phyloP scores from a whole-genome alignment of 2,797 vertebrate genomes.

The Melanogrammus aeglefinus region DNA sequence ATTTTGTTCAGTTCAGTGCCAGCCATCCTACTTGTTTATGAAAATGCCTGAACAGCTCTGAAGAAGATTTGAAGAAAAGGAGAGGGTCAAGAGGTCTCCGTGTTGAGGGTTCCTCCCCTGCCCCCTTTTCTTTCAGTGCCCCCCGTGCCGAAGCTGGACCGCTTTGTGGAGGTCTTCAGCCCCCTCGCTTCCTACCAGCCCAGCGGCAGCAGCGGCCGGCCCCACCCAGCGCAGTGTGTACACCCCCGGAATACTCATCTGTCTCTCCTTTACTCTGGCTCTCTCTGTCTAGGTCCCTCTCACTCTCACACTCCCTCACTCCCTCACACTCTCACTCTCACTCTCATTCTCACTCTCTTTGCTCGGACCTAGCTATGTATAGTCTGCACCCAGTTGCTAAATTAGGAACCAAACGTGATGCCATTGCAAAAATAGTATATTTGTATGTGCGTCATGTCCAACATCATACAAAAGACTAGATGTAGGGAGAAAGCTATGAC shows the following conservation, averaged over 20 bases:
- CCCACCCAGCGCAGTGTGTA: constrained; percentile 73
- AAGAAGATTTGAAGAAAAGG: too few relatives aligned
- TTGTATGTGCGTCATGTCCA: not conserved
- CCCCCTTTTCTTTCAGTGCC: constrained; percentile 62
- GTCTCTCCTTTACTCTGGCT: not conserved
- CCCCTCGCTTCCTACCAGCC: constrained; percentile 78
- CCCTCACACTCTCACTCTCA: not conserved
- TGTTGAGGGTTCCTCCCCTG: constrained; percentile 14
- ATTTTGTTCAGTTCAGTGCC: too few relatives aligned
- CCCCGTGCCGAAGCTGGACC: constrained; percentile 73
- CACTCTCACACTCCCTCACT: not conserved
- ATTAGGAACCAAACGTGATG: not conserved
- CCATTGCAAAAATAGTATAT: not conserved
- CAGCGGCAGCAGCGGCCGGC: constrained; percentile 42
- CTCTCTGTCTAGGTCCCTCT: not conserved
- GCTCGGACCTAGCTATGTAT: not conserved
- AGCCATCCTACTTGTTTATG: too few relatives aligned
- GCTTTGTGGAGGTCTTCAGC: constrained; percentile 84
- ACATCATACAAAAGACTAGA: not conserved
- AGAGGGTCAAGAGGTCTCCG: not conserved
- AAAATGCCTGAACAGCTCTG: too few relatives aligned
- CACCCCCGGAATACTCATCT: constrained; percentile 17
- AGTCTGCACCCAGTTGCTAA: constrained; percentile 1
- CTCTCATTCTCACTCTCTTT: not conserved
- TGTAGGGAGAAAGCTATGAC: not conserved